Conservation (phyloP, 2,113 vertebrate species). For the Osmerus mordax region DNA sequence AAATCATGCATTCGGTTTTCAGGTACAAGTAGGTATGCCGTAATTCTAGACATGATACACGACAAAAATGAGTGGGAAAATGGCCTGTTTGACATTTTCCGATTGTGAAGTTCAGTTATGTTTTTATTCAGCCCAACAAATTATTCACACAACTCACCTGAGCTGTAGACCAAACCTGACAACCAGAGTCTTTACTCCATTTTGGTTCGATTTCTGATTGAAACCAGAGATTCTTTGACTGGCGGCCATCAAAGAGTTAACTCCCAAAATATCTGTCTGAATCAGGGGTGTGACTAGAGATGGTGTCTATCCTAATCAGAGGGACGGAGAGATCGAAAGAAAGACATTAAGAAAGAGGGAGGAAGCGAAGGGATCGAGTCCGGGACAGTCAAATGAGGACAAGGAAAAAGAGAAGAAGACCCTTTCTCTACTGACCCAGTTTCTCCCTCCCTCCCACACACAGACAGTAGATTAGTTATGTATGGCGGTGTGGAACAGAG, state of each 20-base stretch:
- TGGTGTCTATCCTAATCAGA: constrained; percentile 24
- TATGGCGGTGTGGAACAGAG: constrained; percentile 12
- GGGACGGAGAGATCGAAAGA: constrained; percentile 8
- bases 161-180: no score
- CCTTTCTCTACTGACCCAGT: constrained; percentile 62
- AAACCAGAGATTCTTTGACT: not conserved
- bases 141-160: no score
- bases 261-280: constrained; percentile 36
- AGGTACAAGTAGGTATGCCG: no score
- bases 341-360: constrained; percentile 28
- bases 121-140: no score
- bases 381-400: constrained; percentile 7
- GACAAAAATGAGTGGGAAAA: no score
- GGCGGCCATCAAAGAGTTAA: constrained; percentile 45
- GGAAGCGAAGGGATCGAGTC: constrained; percentile 44
- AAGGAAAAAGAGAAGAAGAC: constrained; percentile 33
- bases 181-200: no score
- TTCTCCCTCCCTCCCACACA: no score
- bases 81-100: no score
- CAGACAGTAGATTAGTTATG: not conserved
- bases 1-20: no score
- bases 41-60: no score
- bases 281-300: constrained; percentile 48
- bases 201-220: no score
- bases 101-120: no score